Conservation (phyloP, 2,888 invertebrate genomes). For the Thereva unica region DNA sequence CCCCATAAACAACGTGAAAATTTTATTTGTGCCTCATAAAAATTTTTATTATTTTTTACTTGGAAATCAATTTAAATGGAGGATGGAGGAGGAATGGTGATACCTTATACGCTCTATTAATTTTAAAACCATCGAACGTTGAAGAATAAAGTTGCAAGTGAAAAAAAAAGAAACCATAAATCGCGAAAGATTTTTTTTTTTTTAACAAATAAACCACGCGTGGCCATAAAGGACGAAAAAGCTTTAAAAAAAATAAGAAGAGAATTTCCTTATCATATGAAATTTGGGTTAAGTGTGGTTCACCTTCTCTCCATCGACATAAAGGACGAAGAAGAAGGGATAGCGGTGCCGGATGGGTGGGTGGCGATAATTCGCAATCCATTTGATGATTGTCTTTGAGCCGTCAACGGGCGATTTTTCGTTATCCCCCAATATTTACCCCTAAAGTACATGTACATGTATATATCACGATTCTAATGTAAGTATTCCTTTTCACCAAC, state of each 20-base stretch:
- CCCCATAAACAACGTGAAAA: too few species aligned
- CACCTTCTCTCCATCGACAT: slow-evolving; percentile 3
- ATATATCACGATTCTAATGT: slow-evolving; percentile 16
- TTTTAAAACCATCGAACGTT: slow-evolving; percentile 10
- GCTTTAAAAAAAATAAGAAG: slow-evolving; percentile 21
- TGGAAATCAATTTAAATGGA: slow-evolving; percentile 11
- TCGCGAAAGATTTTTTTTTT: slow-evolving; percentile 8
- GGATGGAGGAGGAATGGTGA: background rate
- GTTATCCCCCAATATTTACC: slow-evolving; percentile 17
- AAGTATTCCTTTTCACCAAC: slow-evolving; percentile 11
- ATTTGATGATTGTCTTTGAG: slow-evolving; percentile 35
- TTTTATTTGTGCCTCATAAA: background rate
- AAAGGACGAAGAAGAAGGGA: too few species aligned
- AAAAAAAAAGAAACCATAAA: slow-evolving; percentile 28
- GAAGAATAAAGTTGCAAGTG: too few species aligned
- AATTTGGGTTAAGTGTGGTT: slow-evolving; percentile 32
- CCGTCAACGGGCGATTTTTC: slow-evolving; percentile 30
- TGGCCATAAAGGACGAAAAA: background rate
- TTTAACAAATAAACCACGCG: slow-evolving; percentile 23
- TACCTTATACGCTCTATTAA: slow-evolving; percentile 18
- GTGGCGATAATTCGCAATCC: slow-evolving; percentile 32
- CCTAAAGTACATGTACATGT: slow-evolving; percentile 16
- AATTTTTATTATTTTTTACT: slow-evolving; percentile 1
- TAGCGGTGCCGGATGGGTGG: background rate
- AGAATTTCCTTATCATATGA: slow-evolving; percentile 25